Conservation (phyloP, 2,888 invertebrate species). For the Steromphala cineraria region DNA sequence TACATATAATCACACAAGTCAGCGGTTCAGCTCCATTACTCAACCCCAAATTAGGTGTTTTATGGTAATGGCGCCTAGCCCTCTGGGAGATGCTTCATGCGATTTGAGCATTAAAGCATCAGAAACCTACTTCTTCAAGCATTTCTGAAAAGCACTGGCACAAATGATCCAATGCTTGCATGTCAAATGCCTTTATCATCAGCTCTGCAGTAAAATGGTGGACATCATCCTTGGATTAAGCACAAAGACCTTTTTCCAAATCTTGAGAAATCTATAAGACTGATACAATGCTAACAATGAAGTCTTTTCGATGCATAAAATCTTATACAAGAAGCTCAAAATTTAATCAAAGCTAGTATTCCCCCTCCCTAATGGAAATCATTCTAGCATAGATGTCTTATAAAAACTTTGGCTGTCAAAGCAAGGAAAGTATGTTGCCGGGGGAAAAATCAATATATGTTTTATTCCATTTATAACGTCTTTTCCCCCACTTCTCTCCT, state of each 20-base stretch:
- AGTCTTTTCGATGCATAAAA: not conserved
- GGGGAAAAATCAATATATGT: not conserved
- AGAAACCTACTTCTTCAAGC: not conserved
- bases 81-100: not conserved
- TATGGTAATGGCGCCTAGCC: not conserved
- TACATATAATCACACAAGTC: constrained; percentile 4
- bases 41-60: not conserved
- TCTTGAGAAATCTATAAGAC: not conserved
- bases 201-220: not conserved
- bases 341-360: not conserved
- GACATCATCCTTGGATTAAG: not conserved
- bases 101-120: constrained; percentile 2
- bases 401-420: not conserved
- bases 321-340: not conserved
- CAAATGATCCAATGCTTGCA: constrained; percentile 8
- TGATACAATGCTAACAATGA: not conserved
- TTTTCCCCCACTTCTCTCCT: not conserved
- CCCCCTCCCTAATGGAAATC: not conserved
- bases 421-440: not conserved
- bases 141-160: not conserved
- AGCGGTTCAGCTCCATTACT: not conserved
- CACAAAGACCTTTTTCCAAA: not conserved
- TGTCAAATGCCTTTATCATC: not conserved
- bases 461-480: not conserved
- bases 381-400: not conserved